A percentile compares a stretch with the other conserved stretches of the same genome.
These are phyloP conservation scores for Brachyrhaphis roseni DNA, from an alignment of 2,797 vertebrate species.

Conservation along the genomic window DNA sequence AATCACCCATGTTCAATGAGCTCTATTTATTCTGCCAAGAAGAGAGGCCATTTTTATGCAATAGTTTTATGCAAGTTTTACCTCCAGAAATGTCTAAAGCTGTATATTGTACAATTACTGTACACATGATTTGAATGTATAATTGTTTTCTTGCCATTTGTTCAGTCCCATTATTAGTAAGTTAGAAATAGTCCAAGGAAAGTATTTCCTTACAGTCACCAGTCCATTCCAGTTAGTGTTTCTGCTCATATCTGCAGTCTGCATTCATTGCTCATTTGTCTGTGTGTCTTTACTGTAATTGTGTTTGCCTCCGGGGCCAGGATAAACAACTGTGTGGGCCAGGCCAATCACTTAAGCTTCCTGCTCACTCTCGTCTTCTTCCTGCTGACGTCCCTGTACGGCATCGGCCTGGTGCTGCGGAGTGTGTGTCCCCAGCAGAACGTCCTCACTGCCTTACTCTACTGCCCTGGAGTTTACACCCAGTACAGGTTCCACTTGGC, in stretches of 20 bases:
- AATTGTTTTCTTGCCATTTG: not conserved
- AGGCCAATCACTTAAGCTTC: conserved; percentile 93
- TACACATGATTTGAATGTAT: not conserved
- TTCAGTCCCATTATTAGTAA: not conserved
- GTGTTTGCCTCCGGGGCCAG: conserved; percentile 71
- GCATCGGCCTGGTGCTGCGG: conserved; percentile 89
- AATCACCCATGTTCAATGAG: not conserved
- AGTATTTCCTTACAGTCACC: not conserved
- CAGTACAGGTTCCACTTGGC: conserved; percentile 86
- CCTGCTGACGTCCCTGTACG: conserved; percentile 90
- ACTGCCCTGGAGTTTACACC: conserved; percentile 93
- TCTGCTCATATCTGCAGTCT: conserved; percentile 48
- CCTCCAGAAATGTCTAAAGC: not conserved
- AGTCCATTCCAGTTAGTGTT: conserved; percentile 16
- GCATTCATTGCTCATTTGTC: conserved; percentile 42
- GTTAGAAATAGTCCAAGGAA: not conserved
- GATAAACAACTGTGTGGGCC: conserved; percentile 98
- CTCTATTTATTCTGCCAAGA: not conserved
- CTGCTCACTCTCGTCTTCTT: conserved; percentile 91
- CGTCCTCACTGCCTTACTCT: conserved; percentile 86
- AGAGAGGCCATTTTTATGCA: not conserved
- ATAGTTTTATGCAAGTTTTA: not conserved
- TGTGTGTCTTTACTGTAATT: conserved; percentile 30
- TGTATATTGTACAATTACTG: not conserved
- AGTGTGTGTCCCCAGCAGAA: conserved; percentile 86